Evolutionary conservation across 2,888 invertebrate species (phyloP), one percentile per base, ranked within the genome.

Genomic region (Tetranychus piercei): DNA sequence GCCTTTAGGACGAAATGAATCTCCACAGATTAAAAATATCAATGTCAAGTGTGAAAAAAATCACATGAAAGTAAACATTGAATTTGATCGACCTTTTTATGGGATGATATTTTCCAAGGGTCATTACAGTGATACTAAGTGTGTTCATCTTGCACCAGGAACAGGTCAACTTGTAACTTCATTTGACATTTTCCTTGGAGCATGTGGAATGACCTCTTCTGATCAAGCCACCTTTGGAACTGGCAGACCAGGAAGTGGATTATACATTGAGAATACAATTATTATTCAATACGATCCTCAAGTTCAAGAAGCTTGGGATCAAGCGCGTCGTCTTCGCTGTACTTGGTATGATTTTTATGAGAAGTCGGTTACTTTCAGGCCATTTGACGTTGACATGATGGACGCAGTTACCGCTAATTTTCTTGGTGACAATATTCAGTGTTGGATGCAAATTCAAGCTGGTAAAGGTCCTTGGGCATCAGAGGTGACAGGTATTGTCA

Each of bases 401-500:
- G 92, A 94, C 82, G 94, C 93, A 0, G 93, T 94, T 71, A 92
- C 93, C 0, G 94, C 94, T 73, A 94, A 94, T 85, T 94, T 94
- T 87, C 87, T 94, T 80, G 94, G 94, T 44, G 94, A 94, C 83
- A 94, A 94, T 84, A 85, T 94, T 80, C 93, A 94, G 82, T 94
- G 94, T 84, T 94, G 94, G 94, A 94, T 94, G 93, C 94, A 94
- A 84, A 94, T 94, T 80, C 94, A 94, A 84, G 93, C 93, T 71
- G 94, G 94, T 75, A 94, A 94, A 82, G 94, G 94, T 78, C 94
- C 94, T 0, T 94, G 94, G 94, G 94, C 94, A n/a, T 92, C 92
- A 18, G 94, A 94, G 84, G 94, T 94, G 55, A 92, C 92, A 0
- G 94, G 94, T 74, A 92, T 94, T 80, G 94, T 94, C 11, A 94